Evolutionary conservation across 2,113 vertebrate genomes (phyloP), one percentile per base, ranked within the genome.

Genomic region (Pachycephala philippinensis): DNA sequence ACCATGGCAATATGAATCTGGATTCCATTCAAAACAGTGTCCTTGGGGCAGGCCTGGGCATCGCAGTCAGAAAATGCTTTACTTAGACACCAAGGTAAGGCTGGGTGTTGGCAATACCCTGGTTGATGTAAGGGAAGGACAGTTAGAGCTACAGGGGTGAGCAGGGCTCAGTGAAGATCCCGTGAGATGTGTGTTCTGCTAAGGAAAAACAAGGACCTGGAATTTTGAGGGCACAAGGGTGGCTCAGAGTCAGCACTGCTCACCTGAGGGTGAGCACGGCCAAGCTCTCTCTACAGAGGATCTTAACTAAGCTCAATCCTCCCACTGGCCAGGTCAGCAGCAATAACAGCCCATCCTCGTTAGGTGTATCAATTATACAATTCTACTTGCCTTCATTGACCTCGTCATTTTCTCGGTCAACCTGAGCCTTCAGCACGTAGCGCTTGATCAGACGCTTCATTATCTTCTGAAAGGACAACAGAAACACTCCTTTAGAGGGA

Each of bases 391-490:
- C 99, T 99, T 99, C 99, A 66, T 99, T 99, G 97, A 99, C 99
- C 98, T 99, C 99, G 23, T 99, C 99, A 3, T 98, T 99, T 88
- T 99, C 99, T 97, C 99, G 97, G 97, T 99, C 99, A 78, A 99
- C 99, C 96, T 99, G 99, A 95, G 99, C 99, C 97, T 99, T 99
- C 83, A 99, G 98, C 69, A 99, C 99, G 1, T 99, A 99, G 7
- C 99, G 98, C 97, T 99, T 99, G 75, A 99, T 99, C 87, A 99
- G 98, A 16, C 99, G 99, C 87, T 99, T 99, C 99, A 99, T 99
- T 96, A 99, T 99, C 95, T 99, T 99, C 99, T 99, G 97, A 45
- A 94, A 97, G 50, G 82, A 78, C 72, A 97, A 79, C 72, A 93
- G 66, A 93, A 88, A 75, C 79, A 39, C 12, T 95, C 65, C 93